Evolutionary conservation across 2,888 invertebrate genomes (phyloP).

Genomic region (Ectemnius lituratus): DNA sequence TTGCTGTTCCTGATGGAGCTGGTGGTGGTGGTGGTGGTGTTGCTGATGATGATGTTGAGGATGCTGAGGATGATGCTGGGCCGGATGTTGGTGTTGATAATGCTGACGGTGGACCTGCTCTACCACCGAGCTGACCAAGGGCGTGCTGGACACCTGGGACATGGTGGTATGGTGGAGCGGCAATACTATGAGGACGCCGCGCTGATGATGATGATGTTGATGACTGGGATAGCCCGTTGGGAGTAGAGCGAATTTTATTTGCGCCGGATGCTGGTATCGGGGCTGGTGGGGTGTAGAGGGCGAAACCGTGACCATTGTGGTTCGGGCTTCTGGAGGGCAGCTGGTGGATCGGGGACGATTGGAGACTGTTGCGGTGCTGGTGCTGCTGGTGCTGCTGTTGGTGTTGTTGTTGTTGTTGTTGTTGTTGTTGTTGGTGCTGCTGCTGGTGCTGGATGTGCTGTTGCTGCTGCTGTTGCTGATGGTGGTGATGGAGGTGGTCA

Average conservation of each 20-base stretch:
- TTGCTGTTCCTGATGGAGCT: constrained; percentile 42
- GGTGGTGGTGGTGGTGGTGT: constrained; percentile 36
- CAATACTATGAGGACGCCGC: constrained; percentile 81
- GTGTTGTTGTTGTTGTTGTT: constrained; percentile 64
- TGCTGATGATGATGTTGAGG: constrained; percentile 45
- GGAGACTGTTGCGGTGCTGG: constrained; percentile 66
- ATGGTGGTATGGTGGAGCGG: constrained; percentile 78
- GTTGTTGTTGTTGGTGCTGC: constrained; percentile 38
- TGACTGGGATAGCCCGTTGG: constrained; percentile 72
- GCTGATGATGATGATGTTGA: constrained; percentile 66
- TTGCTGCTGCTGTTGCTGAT: constrained; percentile 51
- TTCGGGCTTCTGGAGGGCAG: constrained; percentile 70
- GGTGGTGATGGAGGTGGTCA: constrained; percentile 55
- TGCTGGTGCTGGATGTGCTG: constrained; percentile 48
- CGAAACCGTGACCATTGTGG: constrained; percentile 78
- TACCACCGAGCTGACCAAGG: constrained; percentile 65
- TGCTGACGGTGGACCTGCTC: constrained; percentile 56
- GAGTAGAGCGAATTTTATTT: constrained; percentile 73
- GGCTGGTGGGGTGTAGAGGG: constrained; percentile 81
- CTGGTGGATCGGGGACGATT: constrained; percentile 67
- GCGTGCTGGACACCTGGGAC: constrained; percentile 78
- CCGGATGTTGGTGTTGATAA: constrained; percentile 45
- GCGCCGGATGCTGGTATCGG: constrained; percentile 75
- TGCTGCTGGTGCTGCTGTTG: constrained; percentile 60
- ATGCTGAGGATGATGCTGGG: constrained; percentile 48